Base-by-base conservation (phyloP, 2,113 vertebrate species). In the Hylia prasina region DNA sequence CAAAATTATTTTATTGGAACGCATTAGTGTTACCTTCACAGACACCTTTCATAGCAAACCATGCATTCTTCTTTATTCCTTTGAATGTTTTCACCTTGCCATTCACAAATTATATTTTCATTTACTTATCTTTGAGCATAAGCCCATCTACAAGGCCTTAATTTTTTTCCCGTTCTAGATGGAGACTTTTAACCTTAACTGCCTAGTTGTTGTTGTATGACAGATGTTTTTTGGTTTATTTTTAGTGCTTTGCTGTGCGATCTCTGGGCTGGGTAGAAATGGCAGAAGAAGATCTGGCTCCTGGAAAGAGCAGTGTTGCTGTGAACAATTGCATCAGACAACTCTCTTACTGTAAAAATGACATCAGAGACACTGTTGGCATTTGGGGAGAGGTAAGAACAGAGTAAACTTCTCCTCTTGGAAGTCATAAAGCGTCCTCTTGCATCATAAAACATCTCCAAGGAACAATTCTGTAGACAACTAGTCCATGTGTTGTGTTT, bases 251-350 rank as follows among this genome's bases (percentile, higher is more conserved):
- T 6, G 98, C 99, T 9, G 99, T 99, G 60, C 98, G 98, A 47
- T 99, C 99, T 51, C 97, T 99, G 97, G 99, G 99, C 73, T 99
- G 99, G 99, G 98, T 99, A 73, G 99, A 99, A 97, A 99, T 99
- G 98, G 98, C 98, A 9, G 99, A 99, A 90, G 98, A 98, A 66
- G 99, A 99, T 96, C 97, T 99, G 23, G 98, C 98, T 33, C 98
- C 99, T 33, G 99, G 99, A 17, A 98, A 99, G 88, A 99, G 99
- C 97, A 99, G 99, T 4, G 97, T 99, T 50, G 98, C 99, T 5
- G 98, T 99, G 78, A 99, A 99, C 94, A 99, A 99, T 96, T 99
- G 99, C 85, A 99, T 99, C 98, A 97, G 99, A 64, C 99, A 99
- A 82, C 98, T 99, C 68, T 99, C 99, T 37, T 99, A 99, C 97